These are phyloP conservation scores for Anolis apletophallus DNA, from an alignment of 2,797 vertebrate genomes.

Conservation along the genomic window DNA sequence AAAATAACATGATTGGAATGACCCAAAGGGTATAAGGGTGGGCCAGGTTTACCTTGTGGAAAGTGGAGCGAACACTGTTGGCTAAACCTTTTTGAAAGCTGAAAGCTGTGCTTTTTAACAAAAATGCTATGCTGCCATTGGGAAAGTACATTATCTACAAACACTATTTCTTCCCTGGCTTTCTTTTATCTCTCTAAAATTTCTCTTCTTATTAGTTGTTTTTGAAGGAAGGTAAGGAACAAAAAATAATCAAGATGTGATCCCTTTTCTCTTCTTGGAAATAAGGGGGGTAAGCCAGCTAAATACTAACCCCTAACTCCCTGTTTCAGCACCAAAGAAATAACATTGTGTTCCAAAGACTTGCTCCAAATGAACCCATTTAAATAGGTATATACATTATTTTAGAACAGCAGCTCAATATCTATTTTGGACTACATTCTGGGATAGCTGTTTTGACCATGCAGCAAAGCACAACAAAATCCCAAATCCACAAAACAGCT, in stretches of 20 bases:
- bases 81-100: constrained; percentile 77
- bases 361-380: background rate
- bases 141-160: constrained; percentile 69
- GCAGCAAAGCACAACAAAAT: no score
- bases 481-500: no score
- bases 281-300: constrained; percentile 43
- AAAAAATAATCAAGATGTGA: background rate
- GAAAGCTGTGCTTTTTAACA: constrained; percentile 77
- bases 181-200: constrained; percentile 58
- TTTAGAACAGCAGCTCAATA: background rate
- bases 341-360: constrained; percentile 22
- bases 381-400: background rate
- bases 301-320: constrained; percentile 13
- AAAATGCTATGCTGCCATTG: constrained; percentile 77
- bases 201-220: constrained; percentile 35
- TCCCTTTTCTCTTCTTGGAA: constrained; percentile 25
- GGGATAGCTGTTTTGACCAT: no score
- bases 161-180: constrained; percentile 56
- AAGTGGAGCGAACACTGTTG: constrained; percentile 75
- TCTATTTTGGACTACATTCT: background rate
- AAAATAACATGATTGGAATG: constrained; percentile 82
- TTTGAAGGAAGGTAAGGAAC: background rate
- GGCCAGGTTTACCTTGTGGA: constrained; percentile 75
- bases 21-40: constrained; percentile 79
- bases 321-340: background rate